Percentiles rank a stretch among this genome's conserved stretches.
These are phyloP conservation scores for Eupithecia centaureata DNA, from an alignment of 2,888 invertebrate genomes.

Conservation along the genomic window DNA sequence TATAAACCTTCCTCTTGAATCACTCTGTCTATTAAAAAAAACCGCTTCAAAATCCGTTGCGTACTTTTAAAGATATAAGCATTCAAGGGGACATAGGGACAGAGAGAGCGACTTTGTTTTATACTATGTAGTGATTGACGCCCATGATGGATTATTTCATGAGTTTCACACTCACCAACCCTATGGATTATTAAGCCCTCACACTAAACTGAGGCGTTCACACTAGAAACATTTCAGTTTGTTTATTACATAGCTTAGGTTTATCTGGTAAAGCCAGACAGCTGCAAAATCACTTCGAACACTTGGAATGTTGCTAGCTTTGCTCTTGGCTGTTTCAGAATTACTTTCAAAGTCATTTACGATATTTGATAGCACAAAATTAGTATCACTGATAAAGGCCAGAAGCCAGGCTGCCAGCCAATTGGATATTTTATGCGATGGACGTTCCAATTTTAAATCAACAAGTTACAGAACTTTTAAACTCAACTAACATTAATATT, in stretches of 20 bases:
- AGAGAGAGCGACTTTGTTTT: too few species aligned
- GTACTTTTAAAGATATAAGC: too few species aligned
- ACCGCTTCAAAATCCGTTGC: too few species aligned
- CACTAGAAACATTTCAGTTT: background rate
- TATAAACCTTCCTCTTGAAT: too few species aligned
- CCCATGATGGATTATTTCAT: background rate
- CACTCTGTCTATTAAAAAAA: too few species aligned
- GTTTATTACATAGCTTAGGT: conserved; percentile 11
- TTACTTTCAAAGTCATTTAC: conserved; percentile 46
- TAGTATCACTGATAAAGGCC: background rate
- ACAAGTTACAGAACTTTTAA: background rate
- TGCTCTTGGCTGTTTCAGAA: conserved; percentile 9
- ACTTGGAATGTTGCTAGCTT: background rate
- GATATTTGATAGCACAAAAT: conserved; percentile 15
- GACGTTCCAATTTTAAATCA: background rate
- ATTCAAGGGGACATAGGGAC: too few species aligned
- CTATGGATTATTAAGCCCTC: background rate
- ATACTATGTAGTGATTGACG: too few species aligned
- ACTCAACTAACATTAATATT: too few species aligned
- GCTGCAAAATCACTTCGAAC: conserved; percentile 12
- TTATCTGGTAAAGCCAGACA: conserved; percentile 8
- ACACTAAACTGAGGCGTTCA: background rate
- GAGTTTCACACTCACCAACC: too few species aligned
- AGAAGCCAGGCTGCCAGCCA: background rate
- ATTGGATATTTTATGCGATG: background rate